Percentiles rank a stretch among this genome's conserved stretches.
Conservation (phyloP, 2,888 invertebrate species). For the Cosmia trapezina region DNA sequence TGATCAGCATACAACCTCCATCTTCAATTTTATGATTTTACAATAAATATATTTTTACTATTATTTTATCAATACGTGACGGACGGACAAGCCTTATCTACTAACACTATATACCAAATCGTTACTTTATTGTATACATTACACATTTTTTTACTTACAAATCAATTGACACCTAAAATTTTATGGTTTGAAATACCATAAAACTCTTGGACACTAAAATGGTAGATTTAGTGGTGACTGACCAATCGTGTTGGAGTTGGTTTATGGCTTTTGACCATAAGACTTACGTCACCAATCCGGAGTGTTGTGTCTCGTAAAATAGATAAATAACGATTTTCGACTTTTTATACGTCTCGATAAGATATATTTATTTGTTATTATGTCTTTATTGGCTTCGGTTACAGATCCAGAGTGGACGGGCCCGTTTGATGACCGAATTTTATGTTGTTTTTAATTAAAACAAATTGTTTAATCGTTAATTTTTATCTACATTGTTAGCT, state of each 20-base stretch:
- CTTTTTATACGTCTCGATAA: slow-evolving; percentile 64
- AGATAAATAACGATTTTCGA: slow-evolving; percentile 80
- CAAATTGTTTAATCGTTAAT: slow-evolving; percentile 51
- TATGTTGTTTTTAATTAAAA: slow-evolving; percentile 53
- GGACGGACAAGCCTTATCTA: slow-evolving; percentile 47
- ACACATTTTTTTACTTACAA: slow-evolving; percentile 66
- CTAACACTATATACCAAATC: slow-evolving; percentile 54
- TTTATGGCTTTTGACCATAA: slow-evolving; percentile 78
- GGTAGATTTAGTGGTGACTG: slow-evolving; percentile 79
- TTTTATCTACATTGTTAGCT: slow-evolving; percentile 48
- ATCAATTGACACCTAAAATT: slow-evolving; percentile 87
- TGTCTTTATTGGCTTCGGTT: slow-evolving; percentile 57
- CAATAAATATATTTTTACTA: slow-evolving; percentile 38
- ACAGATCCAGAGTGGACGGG: slow-evolving; percentile 30
- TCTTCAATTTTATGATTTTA: slow-evolving; percentile 20
- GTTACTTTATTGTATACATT: slow-evolving; percentile 68
- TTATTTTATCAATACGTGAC: slow-evolving; percentile 45
- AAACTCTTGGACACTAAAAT: slow-evolving; percentile 80
- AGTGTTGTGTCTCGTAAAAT: slow-evolving; percentile 81
- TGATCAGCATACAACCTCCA: neutral
- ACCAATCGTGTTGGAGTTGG: slow-evolving; percentile 82
- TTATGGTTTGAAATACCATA: slow-evolving; percentile 78
- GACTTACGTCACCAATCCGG: slow-evolving; percentile 83
- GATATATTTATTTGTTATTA: slow-evolving; percentile 60
- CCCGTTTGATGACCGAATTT: slow-evolving; percentile 39